Evolutionary conservation across 2,888 invertebrate genomes (phyloP).

Genomic region (Branchipolynoe longqiensis): DNA sequence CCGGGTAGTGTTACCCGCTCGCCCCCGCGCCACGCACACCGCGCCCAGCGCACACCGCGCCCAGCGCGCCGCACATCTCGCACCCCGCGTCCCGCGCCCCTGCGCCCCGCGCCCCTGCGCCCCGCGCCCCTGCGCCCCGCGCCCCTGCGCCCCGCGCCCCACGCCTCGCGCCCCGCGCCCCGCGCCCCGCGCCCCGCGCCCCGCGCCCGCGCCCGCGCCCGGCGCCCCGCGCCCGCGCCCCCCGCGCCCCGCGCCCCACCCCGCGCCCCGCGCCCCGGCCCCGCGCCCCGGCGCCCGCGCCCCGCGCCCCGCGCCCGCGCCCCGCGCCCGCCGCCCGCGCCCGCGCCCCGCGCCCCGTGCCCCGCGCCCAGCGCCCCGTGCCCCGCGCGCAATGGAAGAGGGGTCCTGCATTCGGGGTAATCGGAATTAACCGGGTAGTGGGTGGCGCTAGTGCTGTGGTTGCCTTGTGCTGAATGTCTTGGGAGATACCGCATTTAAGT

Average conservation of each 20-base stretch:
- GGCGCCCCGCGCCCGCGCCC: neutral
- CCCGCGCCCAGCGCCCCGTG: too few relatives aligned
- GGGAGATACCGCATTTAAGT: too few relatives aligned
- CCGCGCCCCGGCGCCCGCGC: neutral
- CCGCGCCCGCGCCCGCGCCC: neutral
- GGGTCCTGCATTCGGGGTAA: too few relatives aligned
- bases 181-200: neutral
- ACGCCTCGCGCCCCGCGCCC: neutral
- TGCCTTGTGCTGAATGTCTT: too few relatives aligned
- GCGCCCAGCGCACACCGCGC: neutral
- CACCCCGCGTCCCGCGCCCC: neutral
- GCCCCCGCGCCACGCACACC: neutral
- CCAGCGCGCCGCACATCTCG: neutral
- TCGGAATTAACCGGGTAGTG: too few relatives aligned
- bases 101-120: neutral
- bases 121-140: neutral
- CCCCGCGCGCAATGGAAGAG: too few relatives aligned
- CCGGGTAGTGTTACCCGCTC: neutral
- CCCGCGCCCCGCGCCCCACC: neutral
- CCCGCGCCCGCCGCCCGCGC: too few relatives aligned
- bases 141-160: neutral
- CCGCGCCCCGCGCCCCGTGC: too few relatives aligned
- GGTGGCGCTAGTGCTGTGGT: too few relatives aligned
- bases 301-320: slow-evolving; percentile 9
- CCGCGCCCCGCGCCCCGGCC: neutral